Percentiles rank a stretch among this genome's conserved stretches.
Conservation (phyloP, 2,113 vertebrate species). For the Syrmaticus mikado region DNA sequence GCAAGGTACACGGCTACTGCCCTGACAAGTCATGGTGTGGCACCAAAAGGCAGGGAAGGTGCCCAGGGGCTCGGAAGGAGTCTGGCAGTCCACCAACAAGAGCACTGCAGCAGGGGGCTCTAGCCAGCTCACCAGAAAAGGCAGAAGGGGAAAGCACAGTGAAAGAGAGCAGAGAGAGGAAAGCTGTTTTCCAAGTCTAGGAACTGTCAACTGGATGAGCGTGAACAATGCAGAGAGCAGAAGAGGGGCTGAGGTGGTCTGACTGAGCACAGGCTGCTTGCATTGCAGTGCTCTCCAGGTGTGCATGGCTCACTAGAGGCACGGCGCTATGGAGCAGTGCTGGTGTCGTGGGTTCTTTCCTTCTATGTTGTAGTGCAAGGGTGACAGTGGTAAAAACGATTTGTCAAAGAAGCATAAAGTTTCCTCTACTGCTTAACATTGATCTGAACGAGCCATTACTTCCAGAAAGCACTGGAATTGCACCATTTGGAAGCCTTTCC, state of each 20-base stretch:
- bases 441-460: not conserved
- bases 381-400: not conserved
- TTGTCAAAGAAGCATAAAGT: not conserved
- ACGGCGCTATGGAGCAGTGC: not conserved
- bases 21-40: not conserved
- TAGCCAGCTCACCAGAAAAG: not conserved
- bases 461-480: not conserved
- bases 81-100: not conserved
- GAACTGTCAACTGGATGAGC: not conserved
- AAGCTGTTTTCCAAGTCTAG: not conserved
- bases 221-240: not conserved
- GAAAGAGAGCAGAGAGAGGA: not conserved
- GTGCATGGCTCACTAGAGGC: not conserved
- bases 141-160: not conserved
- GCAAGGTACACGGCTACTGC: not conserved
- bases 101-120: not conserved
- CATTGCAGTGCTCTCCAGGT: rapidly evolving
- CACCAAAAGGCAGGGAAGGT: not conserved
- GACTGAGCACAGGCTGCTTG: not conserved
- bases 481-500: not conserved
- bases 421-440: not conserved
- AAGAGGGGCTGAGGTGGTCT: not conserved
- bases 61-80: not conserved
- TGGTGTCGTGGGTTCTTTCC: not conserved
- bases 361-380: not conserved